Conservation (phyloP, 2,888 invertebrate species). For the Rhyacophila evoluta region DNA sequence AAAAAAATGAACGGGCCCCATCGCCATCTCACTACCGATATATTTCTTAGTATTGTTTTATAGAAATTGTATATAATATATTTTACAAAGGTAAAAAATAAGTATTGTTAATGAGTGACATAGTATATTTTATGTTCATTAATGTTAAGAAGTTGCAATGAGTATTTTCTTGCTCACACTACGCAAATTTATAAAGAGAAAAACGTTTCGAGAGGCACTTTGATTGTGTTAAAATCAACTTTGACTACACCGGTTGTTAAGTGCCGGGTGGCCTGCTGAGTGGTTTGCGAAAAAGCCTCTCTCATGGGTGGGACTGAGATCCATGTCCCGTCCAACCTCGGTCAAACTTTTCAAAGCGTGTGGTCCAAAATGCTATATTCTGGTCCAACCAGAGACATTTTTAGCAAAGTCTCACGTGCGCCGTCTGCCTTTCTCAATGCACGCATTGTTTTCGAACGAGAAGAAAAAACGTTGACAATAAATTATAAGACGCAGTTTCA, state of each 20-base stretch:
- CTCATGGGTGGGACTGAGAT: slow-evolving; percentile 1
- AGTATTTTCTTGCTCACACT: background rate
- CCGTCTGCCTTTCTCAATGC: background rate
- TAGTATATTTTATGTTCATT: no score
- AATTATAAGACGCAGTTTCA: no score
- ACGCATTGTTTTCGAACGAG: no score
- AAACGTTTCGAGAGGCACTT: slow-evolving; percentile 29
- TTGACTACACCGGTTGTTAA: slow-evolving; percentile 27
- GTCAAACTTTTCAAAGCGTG: background rate
- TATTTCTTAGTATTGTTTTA: no score
- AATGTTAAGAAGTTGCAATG: no score
- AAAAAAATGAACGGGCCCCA: no score
- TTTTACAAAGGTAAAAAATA: no score
- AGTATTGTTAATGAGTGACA: no score
- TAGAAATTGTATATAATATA: no score
- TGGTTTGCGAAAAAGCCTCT: background rate
- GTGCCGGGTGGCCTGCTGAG: background rate
- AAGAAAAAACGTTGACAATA: no score
- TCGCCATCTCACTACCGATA: no score
- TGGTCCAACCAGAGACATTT: background rate
- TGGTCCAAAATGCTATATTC: background rate
- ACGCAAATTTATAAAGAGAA: background rate
- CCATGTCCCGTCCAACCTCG: background rate
- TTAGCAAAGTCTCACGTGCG: background rate
- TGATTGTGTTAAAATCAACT: slow-evolving; percentile 27